Conservation (phyloP, 2,797 vertebrate genomes). For the Ceryle rudis region DNA sequence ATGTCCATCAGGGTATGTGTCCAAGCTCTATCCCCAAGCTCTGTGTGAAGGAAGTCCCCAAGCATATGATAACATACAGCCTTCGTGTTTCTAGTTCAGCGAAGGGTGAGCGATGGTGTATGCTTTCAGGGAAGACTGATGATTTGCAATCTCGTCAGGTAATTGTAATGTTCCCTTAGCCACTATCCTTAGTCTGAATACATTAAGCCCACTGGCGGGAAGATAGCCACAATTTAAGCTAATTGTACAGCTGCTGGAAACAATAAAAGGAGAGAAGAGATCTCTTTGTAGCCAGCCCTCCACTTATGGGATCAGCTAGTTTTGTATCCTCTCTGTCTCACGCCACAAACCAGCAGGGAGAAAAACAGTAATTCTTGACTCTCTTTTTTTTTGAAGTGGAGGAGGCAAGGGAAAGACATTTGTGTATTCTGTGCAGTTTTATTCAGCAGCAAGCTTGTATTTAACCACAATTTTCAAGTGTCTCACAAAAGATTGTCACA, state of each 20-base stretch:
- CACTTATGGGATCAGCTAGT: constrained; percentile 22
- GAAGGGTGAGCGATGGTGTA: constrained; percentile 33
- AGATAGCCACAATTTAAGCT: constrained; percentile 73
- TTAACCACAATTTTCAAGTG: background rate
- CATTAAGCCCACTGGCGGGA: constrained; percentile 62
- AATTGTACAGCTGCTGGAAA: constrained; percentile 73
- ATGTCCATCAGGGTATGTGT: background rate
- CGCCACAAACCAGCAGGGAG: constrained; percentile 11
- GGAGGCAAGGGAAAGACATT: background rate
- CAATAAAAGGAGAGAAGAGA: constrained; percentile 25
- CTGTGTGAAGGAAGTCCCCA: background rate
- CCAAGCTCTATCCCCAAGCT: constrained; percentile 41
- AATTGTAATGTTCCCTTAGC: constrained; percentile 72
- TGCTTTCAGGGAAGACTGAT: constrained; percentile 58
- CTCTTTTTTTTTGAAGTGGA: background rate
- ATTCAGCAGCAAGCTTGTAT: background rate
- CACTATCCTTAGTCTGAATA: constrained; percentile 75
- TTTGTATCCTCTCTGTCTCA: background rate
- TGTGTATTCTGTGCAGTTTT: background rate
- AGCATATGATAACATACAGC: constrained; percentile 17
- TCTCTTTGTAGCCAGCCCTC: constrained; percentile 42
- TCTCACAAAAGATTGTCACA: background rate
- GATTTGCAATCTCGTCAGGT: constrained; percentile 73
- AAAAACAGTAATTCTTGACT: constrained; percentile 5
- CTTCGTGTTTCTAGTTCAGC: constrained; percentile 5